Conservation (phyloP, 2,888 invertebrate species). For the Lasioglossum calceatum region DNA sequence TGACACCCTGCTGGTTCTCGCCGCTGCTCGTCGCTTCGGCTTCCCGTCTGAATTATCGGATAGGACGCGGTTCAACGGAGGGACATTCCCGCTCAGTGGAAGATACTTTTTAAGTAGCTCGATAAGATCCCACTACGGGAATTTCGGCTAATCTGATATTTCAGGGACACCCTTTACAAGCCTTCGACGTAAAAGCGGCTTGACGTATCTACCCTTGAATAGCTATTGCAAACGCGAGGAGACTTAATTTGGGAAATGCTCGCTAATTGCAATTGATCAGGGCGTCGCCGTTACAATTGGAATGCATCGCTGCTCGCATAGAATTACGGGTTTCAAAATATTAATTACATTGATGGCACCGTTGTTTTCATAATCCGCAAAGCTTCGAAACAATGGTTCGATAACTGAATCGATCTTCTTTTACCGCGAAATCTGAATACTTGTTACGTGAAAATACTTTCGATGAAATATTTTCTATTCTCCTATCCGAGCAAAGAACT, state of each 20-base stretch:
- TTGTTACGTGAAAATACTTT: too few species aligned
- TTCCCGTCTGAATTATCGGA: conserved; percentile 33
- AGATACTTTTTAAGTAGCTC: background rate
- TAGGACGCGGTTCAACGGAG: background rate
- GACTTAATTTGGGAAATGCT: background rate
- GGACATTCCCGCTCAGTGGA: background rate
- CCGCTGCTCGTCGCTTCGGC: conserved; percentile 41
- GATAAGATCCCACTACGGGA: background rate
- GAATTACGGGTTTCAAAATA: background rate
- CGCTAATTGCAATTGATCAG: background rate
- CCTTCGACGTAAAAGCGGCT: background rate
- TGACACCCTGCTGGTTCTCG: conserved; percentile 37
- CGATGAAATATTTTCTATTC: background rate
- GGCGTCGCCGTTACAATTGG: background rate
- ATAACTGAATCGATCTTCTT: too few species aligned
- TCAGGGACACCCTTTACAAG: background rate
- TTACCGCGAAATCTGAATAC: too few species aligned
- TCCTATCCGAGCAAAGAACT: background rate
- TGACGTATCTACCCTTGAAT: background rate
- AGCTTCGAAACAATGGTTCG: too few species aligned
- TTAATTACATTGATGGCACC: background rate
- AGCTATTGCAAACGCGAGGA: background rate
- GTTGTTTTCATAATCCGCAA: background rate
- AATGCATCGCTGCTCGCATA: background rate
- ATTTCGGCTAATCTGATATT: background rate